These are phyloP conservation scores for Eclectus roratus DNA, from an alignment of 2,113 vertebrate genomes.

Conservation along the genomic window DNA sequence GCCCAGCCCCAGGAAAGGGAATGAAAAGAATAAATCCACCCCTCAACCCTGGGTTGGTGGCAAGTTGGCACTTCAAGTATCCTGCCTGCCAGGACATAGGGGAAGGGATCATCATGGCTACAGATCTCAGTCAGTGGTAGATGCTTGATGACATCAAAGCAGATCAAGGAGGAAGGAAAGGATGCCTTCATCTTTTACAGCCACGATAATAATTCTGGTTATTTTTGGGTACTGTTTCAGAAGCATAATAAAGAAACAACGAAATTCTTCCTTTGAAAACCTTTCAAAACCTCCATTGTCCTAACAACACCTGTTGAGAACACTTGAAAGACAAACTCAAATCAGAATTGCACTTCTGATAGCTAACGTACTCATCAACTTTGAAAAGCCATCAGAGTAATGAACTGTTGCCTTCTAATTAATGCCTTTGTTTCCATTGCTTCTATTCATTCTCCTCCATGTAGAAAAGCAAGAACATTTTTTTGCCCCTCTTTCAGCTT, in stretches of 20 bases:
- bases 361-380: conserved; percentile 41
- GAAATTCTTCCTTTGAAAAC: background rate
- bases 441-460: background rate
- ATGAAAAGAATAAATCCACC: background rate
- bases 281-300: conserved; percentile 30
- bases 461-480: background rate
- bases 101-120: background rate
- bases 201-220: background rate
- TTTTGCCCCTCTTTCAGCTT: background rate
- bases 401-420: conserved; percentile 18
- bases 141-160: background rate
- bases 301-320: conserved; percentile 21
- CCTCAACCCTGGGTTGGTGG: background rate
- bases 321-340: background rate
- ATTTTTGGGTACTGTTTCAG: background rate
- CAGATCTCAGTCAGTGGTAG: background rate
- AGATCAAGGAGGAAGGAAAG: background rate
- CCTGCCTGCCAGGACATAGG: accelerated
- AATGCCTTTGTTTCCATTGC: conserved; percentile 17
- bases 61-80: background rate
- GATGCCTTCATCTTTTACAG: background rate
- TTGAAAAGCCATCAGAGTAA: conserved; percentile 52
- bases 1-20: background rate
- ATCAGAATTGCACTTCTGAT: conserved; percentile 35
- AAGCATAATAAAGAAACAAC: background rate